These are phyloP conservation scores for Drosophila anomalata DNA, from an alignment of 2,888 invertebrate genomes.

Conservation along the genomic window DNA sequence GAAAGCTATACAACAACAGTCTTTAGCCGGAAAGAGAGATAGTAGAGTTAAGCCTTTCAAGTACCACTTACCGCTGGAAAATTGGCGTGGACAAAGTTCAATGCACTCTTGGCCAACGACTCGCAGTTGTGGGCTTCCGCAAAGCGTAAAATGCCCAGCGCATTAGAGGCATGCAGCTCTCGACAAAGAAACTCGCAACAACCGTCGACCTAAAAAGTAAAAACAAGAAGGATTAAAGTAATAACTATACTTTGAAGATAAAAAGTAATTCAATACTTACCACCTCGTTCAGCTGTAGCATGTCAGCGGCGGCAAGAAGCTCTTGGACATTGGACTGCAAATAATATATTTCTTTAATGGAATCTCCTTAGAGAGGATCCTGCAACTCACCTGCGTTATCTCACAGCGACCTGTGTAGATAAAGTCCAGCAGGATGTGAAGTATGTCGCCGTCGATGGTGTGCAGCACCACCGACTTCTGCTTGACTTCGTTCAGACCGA, in stretches of 20 bases:
- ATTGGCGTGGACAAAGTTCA: constrained; percentile 92
- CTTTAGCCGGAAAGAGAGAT: neutral
- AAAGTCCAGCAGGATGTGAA: constrained; percentile 92
- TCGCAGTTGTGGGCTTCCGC: constrained; percentile 94
- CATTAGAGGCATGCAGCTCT: constrained; percentile 94
- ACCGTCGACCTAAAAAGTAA: constrained; percentile 86
- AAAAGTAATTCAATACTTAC: constrained; percentile 67
- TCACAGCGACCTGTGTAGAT: constrained; percentile 91
- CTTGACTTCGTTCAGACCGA: constrained; percentile 91
- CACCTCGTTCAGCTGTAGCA: constrained; percentile 93
- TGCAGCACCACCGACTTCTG: constrained; percentile 92
- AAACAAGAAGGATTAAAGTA: neutral
- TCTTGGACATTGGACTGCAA: constrained; percentile 91
- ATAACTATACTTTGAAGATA: neutral
- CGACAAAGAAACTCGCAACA: constrained; percentile 93
- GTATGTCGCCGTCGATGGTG: constrained; percentile 89
- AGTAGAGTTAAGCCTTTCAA: constrained; percentile 15
- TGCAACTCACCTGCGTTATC: constrained; percentile 81
- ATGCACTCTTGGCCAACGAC: constrained; percentile 90
- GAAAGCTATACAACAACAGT: constrained; percentile 22
- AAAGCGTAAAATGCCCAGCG: constrained; percentile 95
- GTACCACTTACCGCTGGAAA: constrained; percentile 89
- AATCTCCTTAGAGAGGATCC: neutral
- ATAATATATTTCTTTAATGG: neutral
- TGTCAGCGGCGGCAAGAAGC: constrained; percentile 94